phyloP scores from a whole-genome alignment of 2,888 invertebrate species.

The Brenthis hecate region DNA sequence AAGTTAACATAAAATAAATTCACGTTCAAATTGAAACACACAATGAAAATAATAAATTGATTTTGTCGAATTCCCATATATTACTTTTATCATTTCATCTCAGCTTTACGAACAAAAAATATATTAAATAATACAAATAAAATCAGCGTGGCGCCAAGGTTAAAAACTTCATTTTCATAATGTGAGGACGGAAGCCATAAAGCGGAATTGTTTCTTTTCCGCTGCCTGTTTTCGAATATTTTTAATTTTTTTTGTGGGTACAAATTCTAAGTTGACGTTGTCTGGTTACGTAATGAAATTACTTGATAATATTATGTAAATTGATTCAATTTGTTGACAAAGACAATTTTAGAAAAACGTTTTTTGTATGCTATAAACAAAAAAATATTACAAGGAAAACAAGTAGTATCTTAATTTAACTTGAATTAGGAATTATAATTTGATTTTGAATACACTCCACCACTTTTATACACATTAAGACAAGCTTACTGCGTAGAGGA shows the following conservation, averaged over 20 bases:
- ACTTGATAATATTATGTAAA: conserved; percentile 6
- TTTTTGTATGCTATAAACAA: neutral
- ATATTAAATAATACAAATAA: conserved; percentile 32
- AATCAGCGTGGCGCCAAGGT: conserved; percentile 46
- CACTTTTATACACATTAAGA: no score
- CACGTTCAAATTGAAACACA: conserved; percentile 14
- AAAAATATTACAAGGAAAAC: no score
- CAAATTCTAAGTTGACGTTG: conserved; percentile 46
- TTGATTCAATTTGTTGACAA: neutral
- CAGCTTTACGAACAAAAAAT: conserved; percentile 20
- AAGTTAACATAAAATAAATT: conserved; percentile 3
- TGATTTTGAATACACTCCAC: no score
- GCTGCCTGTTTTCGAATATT: conserved; percentile 47
- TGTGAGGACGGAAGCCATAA: conserved; percentile 73
- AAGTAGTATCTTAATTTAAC: no score
- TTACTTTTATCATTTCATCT: conserved; percentile 34
- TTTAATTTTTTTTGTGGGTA: conserved; percentile 43
- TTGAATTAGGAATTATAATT: no score
- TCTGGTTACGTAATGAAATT: conserved; percentile 36
- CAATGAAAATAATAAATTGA: conserved; percentile 23
- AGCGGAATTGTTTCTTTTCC: conserved; percentile 70
- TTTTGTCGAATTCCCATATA: conserved; percentile 19
- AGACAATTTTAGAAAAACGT: neutral
- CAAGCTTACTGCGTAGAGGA: no score
- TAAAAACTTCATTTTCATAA: conserved; percentile 78